Conservation (phyloP, 1,140 invertebrate genomes). For the Conus betulinus region DNA sequence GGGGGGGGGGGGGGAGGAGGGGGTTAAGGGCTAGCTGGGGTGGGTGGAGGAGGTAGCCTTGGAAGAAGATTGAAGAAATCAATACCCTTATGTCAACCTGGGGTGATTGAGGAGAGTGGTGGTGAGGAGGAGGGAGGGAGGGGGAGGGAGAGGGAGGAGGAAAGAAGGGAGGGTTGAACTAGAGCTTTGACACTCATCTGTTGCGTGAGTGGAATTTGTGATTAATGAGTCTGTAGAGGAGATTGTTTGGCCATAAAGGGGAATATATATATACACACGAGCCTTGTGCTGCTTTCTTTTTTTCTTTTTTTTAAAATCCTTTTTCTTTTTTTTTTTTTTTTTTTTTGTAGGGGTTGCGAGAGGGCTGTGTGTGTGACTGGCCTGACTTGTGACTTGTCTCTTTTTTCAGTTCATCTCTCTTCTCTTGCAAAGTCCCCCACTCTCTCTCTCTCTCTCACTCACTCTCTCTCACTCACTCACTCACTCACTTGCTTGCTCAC, state of each 20-base stretch:
- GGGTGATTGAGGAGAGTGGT: neutral
- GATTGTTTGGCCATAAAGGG: neutral
- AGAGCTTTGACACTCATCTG: conserved; percentile 15
- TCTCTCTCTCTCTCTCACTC: conserved; percentile 33
- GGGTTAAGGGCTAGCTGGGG: neutral
- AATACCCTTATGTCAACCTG: conserved; percentile 15
- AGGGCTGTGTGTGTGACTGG: neutral
- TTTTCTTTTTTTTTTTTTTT: neutral
- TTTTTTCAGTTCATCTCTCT: neutral
- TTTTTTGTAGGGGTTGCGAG: neutral
- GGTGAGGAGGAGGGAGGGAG: neutral
- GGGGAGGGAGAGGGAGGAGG: neutral
- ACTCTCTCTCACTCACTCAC: conserved; percentile 30
- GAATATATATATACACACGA: neutral
- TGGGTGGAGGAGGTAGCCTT: neutral
- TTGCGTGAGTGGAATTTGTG: conserved; percentile 20
- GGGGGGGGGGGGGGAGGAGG: neutral
- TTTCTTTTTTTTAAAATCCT: neutral
- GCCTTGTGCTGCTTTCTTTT: neutral
- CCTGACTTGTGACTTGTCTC: no score
- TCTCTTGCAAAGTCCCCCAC: neutral
- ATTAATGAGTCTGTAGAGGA: neutral
- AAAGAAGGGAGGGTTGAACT: neutral
- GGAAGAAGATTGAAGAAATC: conserved; percentile 13
- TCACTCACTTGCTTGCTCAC: neutral